Conservation (phyloP, 2,888 invertebrate species). For the Gisinianus flammeolus region DNA sequence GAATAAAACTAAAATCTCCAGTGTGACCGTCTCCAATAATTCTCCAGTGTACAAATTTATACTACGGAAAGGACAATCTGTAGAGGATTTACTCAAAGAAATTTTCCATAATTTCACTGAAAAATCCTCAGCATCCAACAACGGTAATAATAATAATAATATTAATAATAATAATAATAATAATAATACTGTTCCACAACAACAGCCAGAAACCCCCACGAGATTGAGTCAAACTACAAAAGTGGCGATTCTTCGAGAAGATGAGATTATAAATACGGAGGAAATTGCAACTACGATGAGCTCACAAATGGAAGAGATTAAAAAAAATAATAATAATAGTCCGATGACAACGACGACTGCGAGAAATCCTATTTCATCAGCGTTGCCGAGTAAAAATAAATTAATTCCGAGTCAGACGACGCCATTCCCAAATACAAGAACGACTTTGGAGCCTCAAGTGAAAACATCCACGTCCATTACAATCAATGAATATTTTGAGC, state of each 20-base stretch:
- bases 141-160: not conserved
- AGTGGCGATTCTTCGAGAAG: not conserved
- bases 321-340: not conserved
- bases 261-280: not conserved
- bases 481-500: conserved; percentile 43
- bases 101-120: conserved; percentile 58
- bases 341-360: not conserved
- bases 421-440: conserved; percentile 2
- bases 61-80: conserved; percentile 59
- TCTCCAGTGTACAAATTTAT: conserved; percentile 60
- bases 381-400: not conserved
- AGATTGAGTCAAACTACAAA: conserved; percentile 10
- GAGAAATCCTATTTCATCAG: not conserved
- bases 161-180: not conserved
- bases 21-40: conserved; percentile 48
- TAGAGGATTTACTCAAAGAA: conserved; percentile 59
- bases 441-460: conserved; percentile 44
- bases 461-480: conserved; percentile 52
- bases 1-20: conserved; percentile 40
- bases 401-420: not conserved
- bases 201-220: not conserved
- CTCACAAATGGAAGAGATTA: conserved; percentile 1
- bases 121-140: not conserved
- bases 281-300: not conserved
- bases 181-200: not conserved